Evolutionary conservation across 2,888 invertebrate species (phyloP).

Genomic region (Cartodere bifasciata): DNA sequence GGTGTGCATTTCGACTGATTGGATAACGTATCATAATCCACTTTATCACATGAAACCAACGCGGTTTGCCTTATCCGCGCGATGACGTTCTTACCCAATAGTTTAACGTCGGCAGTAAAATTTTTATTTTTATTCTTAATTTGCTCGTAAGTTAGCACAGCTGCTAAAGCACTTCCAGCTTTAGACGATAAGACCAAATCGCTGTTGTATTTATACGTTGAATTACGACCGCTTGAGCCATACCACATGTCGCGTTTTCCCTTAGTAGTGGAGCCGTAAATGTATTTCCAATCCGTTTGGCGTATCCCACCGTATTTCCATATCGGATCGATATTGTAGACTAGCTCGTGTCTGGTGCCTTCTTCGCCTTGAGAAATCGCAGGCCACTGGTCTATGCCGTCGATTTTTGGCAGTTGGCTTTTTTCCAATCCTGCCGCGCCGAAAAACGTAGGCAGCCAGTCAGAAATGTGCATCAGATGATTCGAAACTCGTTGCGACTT

Average conservation of each 20-base stretch:
- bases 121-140: slow-evolving; percentile 29
- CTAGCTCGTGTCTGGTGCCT: slow-evolving; percentile 42
- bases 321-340: slow-evolving; percentile 45
- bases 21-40: slow-evolving; percentile 20
- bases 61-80: slow-evolving; percentile 23
- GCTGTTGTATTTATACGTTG: slow-evolving; percentile 32
- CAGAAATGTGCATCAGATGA: slow-evolving; percentile 51
- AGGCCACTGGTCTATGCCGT: slow-evolving; percentile 41
- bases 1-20: slow-evolving; percentile 26
- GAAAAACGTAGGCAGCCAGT: slow-evolving; percentile 59
- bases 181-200: slow-evolving; percentile 35
- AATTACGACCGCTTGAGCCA: slow-evolving; percentile 33
- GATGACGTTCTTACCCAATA: slow-evolving; percentile 22
- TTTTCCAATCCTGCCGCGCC: slow-evolving; percentile 40
- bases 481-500: slow-evolving; percentile 43
- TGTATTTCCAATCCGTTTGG: slow-evolving; percentile 49
- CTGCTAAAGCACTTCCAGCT: slow-evolving; percentile 36
- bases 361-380: slow-evolving; percentile 35
- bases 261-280: slow-evolving; percentile 40
- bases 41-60: slow-evolving; percentile 23
- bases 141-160: slow-evolving; percentile 36
- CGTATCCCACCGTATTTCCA: slow-evolving; percentile 44
- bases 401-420: slow-evolving; percentile 41
- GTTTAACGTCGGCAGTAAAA: slow-evolving; percentile 16
- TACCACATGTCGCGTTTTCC: slow-evolving; percentile 34